A percentile compares a stretch with the other conserved stretches of the same genome.
Evolutionary conservation across 2,113 vertebrate species (phyloP).

Genomic region (Salvator merianae): DNA sequence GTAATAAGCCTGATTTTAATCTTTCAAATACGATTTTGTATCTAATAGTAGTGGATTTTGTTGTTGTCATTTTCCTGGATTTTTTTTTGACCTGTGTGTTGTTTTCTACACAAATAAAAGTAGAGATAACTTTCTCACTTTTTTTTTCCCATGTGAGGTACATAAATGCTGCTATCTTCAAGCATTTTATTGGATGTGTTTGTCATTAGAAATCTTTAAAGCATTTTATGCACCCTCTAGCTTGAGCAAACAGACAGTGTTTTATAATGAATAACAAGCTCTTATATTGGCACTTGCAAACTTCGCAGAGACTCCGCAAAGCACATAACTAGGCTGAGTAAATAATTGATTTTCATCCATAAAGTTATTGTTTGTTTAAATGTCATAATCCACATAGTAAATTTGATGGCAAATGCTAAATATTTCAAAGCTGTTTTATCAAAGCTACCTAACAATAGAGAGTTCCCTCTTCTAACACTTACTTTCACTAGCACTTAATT

Average conservation of each 20-base stretch:
- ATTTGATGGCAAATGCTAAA: conserved; percentile 68
- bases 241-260: conserved; percentile 27
- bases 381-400: conserved; percentile 65
- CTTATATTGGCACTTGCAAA: conserved; percentile 46
- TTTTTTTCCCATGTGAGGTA: too few species aligned
- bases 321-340: conserved; percentile 57
- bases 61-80: too few species aligned
- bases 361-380: conserved; percentile 72
- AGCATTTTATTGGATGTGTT: conserved; percentile 8
- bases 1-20: too few species aligned
- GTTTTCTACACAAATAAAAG: too few species aligned
- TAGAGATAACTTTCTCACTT: too few species aligned
- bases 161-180: neutral
- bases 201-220: conserved; percentile 27
- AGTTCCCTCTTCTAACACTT: conserved; percentile 27
- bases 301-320: conserved; percentile 58
- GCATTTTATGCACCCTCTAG: conserved; percentile 23
- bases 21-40: too few species aligned
- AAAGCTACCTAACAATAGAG: conserved; percentile 35
- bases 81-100: too few species aligned
- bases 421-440: conserved; percentile 61
- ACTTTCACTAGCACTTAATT: conserved; percentile 60
- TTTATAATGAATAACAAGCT: conserved; percentile 55
- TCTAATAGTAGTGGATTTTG: too few species aligned
- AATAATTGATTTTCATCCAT: conserved; percentile 68